phyloP scores from a whole-genome alignment of 2,797 vertebrate genomes.

The Pogonophryne albipinna region DNA sequence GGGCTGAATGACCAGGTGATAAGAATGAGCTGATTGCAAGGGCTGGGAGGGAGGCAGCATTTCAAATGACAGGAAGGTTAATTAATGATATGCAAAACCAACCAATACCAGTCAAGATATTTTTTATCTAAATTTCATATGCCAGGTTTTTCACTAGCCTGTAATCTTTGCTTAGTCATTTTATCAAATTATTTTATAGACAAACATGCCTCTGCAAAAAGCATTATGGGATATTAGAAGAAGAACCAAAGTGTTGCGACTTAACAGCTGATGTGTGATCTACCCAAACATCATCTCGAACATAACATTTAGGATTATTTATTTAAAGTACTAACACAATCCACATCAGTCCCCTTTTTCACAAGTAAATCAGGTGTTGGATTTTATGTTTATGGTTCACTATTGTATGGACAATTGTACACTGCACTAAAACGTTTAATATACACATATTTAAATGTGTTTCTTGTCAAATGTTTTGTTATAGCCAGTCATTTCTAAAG shows the following conservation, averaged over 20 bases:
- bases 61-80: too few species aligned
- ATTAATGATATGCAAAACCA: too few species aligned
- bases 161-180: background rate
- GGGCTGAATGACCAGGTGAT: too few species aligned
- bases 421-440: too few species aligned
- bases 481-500: background rate
- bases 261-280: background rate
- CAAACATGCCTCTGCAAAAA: background rate
- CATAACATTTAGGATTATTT: background rate
- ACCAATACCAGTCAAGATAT: background rate
- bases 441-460: too few species aligned
- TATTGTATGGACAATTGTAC: background rate
- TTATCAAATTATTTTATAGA: background rate
- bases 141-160: background rate
- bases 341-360: background rate
- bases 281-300: background rate
- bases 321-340: background rate
- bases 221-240: too few species aligned
- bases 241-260: background rate
- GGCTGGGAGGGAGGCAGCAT: too few species aligned
- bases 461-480: background rate
- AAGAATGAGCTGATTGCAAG: too few species aligned
- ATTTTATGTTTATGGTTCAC: background rate
- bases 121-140: background rate
- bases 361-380: background rate